These are phyloP conservation scores for Lontra canadensis DNA, from an alignment of 2,113 vertebrate species.

Conservation along the genomic window DNA sequence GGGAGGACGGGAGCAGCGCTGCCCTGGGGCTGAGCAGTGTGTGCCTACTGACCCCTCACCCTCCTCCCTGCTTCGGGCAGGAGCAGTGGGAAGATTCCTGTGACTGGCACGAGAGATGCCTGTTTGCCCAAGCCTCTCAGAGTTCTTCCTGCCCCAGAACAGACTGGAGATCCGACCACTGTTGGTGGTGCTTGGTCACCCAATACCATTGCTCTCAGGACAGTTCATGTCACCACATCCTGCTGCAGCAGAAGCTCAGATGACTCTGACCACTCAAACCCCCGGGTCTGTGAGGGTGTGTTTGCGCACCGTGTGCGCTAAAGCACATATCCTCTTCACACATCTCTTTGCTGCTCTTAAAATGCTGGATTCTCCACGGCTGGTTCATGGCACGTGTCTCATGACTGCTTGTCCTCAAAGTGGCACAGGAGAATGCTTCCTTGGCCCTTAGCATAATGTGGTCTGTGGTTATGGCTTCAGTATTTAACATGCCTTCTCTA, in stretches of 20 bases:
- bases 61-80: background rate
- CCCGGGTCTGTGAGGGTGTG: background rate
- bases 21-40: background rate
- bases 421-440: background rate
- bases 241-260: background rate
- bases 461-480: background rate
- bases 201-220: background rate
- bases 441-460: background rate
- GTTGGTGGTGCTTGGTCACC: background rate
- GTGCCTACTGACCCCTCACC: no score
- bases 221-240: background rate
- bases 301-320: background rate
- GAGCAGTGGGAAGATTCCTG: background rate
- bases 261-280: background rate
- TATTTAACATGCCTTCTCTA: background rate
- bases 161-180: background rate
- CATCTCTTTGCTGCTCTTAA: background rate
- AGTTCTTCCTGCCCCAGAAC: background rate
- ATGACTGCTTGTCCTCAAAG: background rate
- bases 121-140: background rate
- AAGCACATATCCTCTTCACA: background rate
- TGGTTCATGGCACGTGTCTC: background rate
- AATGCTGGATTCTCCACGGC: background rate
- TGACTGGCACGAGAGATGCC: background rate
- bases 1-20: background rate